Evolutionary conservation across 2,113 vertebrate genomes (phyloP).

Genomic region (Atrichornis clamosus): DNA sequence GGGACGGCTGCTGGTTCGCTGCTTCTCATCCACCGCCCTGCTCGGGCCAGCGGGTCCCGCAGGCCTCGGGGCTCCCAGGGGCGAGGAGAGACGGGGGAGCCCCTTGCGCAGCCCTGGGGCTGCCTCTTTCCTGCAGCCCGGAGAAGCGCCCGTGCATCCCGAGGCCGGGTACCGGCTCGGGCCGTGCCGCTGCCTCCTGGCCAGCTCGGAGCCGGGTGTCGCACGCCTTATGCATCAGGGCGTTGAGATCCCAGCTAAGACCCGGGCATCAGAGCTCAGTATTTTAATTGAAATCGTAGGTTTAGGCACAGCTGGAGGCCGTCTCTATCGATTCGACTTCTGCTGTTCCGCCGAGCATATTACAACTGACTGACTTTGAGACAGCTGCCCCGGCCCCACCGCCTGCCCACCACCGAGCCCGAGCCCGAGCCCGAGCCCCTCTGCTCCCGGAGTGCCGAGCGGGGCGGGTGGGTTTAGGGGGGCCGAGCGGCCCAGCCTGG

Average conservation of each 20-base stretch:
- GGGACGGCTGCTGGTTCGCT: background rate
- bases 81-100: background rate
- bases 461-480: background rate
- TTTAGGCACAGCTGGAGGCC: slow-evolving; percentile 68
- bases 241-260: background rate
- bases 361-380: slow-evolving; percentile 19
- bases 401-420: background rate
- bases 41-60: background rate
- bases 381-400: background rate
- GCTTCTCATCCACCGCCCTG: background rate
- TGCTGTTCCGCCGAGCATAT: slow-evolving; percentile 29
- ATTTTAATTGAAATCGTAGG: slow-evolving; percentile 66
- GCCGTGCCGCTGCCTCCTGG: background rate
- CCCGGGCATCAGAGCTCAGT: background rate
- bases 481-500: background rate
- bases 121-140: background rate
- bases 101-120: background rate
- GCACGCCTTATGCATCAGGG: background rate
- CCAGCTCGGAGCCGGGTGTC: background rate
- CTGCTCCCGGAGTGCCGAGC: background rate
- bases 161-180: background rate
- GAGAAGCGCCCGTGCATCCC: background rate
- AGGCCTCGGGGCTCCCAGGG: background rate
- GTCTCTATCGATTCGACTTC: slow-evolving; percentile 53
- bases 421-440: background rate